phyloP scores from a whole-genome alignment of 2,797 vertebrate genomes.

The Garrulus glandarius region DNA sequence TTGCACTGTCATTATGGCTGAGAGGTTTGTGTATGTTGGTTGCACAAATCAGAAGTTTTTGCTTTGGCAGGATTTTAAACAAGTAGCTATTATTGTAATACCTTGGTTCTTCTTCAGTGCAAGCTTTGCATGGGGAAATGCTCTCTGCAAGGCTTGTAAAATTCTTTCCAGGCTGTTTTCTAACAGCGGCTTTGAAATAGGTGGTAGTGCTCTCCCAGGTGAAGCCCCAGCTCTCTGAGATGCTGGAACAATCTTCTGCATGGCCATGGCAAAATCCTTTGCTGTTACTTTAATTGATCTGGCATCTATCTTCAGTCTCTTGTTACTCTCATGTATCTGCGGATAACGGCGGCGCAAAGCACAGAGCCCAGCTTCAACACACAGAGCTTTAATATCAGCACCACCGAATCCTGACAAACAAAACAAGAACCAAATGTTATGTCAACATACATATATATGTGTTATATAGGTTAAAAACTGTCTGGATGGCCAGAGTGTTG shows the following conservation, averaged over 20 bases:
- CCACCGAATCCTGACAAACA: slow-evolving; percentile 88
- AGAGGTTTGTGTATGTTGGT: neutral
- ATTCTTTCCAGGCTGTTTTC: slow-evolving; percentile 75
- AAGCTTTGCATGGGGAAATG: slow-evolving; percentile 88
- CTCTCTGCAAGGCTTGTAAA: slow-evolving; percentile 77
- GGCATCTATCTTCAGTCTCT: slow-evolving; percentile 88
- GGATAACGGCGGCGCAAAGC: slow-evolving; percentile 90
- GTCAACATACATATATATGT: neutral
- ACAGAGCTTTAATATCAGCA: slow-evolving; percentile 92
- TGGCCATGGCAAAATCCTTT: slow-evolving; percentile 87
- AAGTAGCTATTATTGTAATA: slow-evolving; percentile 9
- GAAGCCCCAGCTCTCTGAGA: slow-evolving; percentile 87
- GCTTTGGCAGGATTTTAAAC: neutral
- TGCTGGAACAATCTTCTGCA: slow-evolving; percentile 89
- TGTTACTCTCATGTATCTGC: slow-evolving; percentile 87
- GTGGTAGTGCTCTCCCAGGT: slow-evolving; percentile 83
- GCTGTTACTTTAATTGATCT: slow-evolving; percentile 83
- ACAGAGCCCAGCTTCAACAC: slow-evolving; percentile 90
- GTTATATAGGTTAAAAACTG: neutral
- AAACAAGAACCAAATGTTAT: neutral
- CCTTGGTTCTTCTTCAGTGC: slow-evolving; percentile 77
- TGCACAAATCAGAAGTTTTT: neutral
- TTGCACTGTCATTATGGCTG: neutral
- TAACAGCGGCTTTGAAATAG: slow-evolving; percentile 83
- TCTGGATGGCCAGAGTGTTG: neutral